Conservation (phyloP, 2,888 invertebrate genomes). For the Cacoxenus indagator region DNA sequence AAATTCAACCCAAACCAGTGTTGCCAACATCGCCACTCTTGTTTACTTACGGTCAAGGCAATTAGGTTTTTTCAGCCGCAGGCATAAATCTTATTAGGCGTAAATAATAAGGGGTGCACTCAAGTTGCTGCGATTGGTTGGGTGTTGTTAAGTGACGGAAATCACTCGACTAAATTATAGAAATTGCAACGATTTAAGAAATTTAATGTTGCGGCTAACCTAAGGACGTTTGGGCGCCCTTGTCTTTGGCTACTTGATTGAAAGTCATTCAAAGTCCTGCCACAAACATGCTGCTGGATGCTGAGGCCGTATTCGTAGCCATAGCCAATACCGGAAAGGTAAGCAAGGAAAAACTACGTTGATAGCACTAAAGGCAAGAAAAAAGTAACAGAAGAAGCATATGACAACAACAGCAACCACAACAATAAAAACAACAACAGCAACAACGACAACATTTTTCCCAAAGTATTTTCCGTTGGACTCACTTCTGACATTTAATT, state of each 20-base stretch:
- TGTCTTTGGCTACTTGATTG: not conserved
- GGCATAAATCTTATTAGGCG: slow-evolving; percentile 32
- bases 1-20: slow-evolving; percentile 5
- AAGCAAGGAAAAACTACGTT: not conserved
- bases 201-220: not conserved
- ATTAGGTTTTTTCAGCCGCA: slow-evolving; percentile 56
- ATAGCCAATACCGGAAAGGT: not conserved
- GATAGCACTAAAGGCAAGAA: slow-evolving; percentile 18
- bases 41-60: slow-evolving; percentile 62
- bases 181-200: not conserved
- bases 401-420: not conserved
- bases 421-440: not conserved
- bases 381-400: too few relatives aligned
- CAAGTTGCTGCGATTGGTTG: not conserved
- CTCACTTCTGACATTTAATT: slow-evolving; percentile 68
- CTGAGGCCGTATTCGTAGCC: not conserved
- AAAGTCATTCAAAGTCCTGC: not conserved
- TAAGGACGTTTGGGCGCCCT: not conserved
- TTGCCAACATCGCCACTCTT: slow-evolving; percentile 23
- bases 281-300: slow-evolving; percentile 14
- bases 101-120: slow-evolving; percentile 9
- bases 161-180: not conserved
- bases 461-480: slow-evolving; percentile 22
- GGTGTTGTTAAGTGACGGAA: too few relatives aligned
- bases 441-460: slow-evolving; percentile 2